Conservation (phyloP, 1,140 invertebrate genomes). For the Chymomyza costata region DNA sequence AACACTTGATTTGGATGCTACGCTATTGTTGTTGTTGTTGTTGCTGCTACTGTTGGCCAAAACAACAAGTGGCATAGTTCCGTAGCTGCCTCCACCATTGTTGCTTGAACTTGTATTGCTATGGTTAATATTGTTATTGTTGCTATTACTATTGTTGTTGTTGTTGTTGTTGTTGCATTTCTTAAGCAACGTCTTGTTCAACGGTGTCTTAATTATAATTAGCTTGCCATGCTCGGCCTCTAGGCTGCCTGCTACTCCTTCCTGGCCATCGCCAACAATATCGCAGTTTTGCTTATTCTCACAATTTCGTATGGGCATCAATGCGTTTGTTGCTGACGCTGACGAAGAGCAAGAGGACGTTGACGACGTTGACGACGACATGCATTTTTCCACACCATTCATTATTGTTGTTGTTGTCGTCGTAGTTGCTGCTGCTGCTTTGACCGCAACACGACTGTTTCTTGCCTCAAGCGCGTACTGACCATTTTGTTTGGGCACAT, state of each 20-base stretch:
- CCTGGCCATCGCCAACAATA: conserved; percentile 1
- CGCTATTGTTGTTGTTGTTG: conserved; percentile 11
- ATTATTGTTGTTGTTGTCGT: conserved; percentile 6
- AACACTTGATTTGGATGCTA: too few relatives aligned
- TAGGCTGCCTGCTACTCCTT: conserved; percentile 15
- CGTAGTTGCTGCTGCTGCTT: conserved; percentile 1
- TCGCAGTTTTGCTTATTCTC: too few relatives aligned
- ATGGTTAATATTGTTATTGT: conserved; percentile 24
- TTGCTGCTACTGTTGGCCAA: conserved; percentile 7
- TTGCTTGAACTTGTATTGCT: conserved; percentile 26
- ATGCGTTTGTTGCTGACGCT: conserved; percentile 14
- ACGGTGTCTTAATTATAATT: conserved; percentile 68
- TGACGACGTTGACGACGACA: conserved; percentile 19
- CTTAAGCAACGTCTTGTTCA: conserved; percentile 66
- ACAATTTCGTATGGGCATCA: too few relatives aligned
- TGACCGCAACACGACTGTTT: not conserved
- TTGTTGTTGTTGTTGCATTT: conserved; percentile 55
- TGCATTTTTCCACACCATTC: conserved; percentile 16
- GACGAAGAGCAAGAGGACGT: conserved; percentile 5
- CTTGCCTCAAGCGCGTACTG: conserved; percentile 25
- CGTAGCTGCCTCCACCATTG: conserved; percentile 16
- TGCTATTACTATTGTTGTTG: conserved; percentile 14
- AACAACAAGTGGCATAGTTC: conserved; percentile 10
- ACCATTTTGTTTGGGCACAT: conserved; percentile 23
- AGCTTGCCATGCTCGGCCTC: conserved; percentile 23